Evolutionary conservation across 2,113 vertebrate species (phyloP).

Genomic region (Tamias sibiricus): DNA sequence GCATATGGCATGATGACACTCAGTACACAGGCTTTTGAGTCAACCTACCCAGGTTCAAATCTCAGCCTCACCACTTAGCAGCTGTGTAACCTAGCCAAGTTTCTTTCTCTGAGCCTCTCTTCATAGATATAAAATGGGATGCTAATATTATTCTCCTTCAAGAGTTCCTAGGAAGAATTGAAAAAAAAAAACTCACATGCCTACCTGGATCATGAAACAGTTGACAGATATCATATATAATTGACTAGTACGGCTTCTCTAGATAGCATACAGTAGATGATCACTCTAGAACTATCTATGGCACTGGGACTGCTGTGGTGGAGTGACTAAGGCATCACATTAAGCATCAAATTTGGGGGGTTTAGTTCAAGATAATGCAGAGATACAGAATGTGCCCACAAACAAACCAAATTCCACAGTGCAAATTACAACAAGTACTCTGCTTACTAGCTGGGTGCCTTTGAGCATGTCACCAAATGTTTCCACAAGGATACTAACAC

Average conservation of each 20-base stretch:
- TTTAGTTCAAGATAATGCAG: conserved; percentile 16
- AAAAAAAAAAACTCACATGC: background rate
- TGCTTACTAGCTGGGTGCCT: background rate
- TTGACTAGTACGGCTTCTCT: no score
- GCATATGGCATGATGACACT: background rate
- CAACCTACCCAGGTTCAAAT: background rate
- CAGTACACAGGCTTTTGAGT: background rate
- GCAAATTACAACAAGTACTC: background rate
- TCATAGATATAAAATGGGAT: background rate
- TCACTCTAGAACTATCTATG: background rate
- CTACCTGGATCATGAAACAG: background rate
- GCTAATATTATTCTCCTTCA: background rate
- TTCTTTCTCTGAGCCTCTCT: background rate
- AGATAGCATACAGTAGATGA: background rate
- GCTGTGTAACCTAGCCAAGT: background rate
- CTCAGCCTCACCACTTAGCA: background rate
- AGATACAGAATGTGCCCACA: background rate
- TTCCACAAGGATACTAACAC: background rate
- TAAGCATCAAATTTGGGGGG: background rate
- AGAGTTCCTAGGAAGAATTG: background rate
- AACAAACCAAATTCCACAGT: background rate
- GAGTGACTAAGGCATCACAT: background rate
- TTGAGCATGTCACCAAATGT: background rate
- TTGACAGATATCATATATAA: background rate
- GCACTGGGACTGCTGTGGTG: background rate